These are phyloP conservation scores for Turdus rufiventris DNA, from an alignment of 2,113 vertebrate species.

Conservation along the genomic window DNA sequence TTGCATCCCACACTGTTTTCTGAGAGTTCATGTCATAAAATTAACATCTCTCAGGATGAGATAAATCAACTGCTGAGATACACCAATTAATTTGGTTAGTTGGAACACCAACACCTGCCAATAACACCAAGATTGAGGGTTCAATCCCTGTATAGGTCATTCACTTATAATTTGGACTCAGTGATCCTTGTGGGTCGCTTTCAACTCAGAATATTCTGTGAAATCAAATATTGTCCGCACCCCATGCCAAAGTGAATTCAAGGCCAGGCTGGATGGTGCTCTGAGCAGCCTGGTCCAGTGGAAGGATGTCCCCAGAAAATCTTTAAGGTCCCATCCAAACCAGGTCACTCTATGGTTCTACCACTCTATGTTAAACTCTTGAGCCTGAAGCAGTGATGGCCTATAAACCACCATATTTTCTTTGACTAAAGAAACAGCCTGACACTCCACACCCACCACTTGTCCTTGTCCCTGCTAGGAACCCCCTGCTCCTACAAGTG, in stretches of 20 bases:
- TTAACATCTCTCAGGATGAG: neutral
- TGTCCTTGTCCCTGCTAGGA: accelerated
- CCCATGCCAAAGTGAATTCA: neutral
- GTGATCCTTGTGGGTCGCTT: neutral
- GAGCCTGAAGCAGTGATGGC: neutral
- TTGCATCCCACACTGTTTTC: neutral
- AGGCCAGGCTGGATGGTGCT: neutral
- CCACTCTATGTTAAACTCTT: neutral
- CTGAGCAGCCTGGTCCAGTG: neutral
- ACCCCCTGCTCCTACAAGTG: neutral
- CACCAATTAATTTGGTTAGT: accelerated
- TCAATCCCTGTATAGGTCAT: neutral
- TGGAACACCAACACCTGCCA: neutral
- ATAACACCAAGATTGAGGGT: neutral
- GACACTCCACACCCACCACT: neutral
- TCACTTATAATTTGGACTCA: accelerated
- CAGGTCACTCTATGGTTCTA: neutral
- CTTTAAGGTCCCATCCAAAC: neutral
- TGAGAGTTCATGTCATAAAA: neutral
- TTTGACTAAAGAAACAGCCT: neutral
- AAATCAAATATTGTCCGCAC: neutral
- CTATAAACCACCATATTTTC: neutral
- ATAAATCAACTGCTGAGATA: neutral
- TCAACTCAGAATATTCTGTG: neutral
- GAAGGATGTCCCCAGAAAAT: neutral